Conservation (phyloP, 2,113 vertebrate species). For the Scartelaos histophorus region DNA sequence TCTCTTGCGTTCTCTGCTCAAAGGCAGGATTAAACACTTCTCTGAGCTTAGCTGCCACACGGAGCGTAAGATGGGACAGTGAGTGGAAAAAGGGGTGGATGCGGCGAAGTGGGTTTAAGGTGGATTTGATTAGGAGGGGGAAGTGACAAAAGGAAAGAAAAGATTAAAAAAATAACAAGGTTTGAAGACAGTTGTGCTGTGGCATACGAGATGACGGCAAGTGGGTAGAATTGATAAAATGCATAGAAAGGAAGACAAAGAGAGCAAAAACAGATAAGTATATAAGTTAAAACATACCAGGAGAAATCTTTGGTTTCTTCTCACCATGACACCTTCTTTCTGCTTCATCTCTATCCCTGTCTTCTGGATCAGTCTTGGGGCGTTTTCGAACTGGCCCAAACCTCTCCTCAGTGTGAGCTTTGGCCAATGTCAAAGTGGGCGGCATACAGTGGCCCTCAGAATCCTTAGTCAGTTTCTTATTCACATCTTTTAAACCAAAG, state of each 20-base stretch:
- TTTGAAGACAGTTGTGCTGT: slow-evolving; percentile 26
- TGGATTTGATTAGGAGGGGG: slow-evolving; percentile 59
- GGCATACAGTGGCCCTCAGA: slow-evolving; percentile 45
- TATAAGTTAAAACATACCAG: slow-evolving; percentile 47
- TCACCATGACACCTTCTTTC: slow-evolving; percentile 50
- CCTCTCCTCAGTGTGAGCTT: slow-evolving; percentile 58
- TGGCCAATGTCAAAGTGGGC: slow-evolving; percentile 41
- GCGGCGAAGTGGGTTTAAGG: slow-evolving; percentile 48
- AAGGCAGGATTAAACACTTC: slow-evolving; percentile 76
- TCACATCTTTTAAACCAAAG: slow-evolving; percentile 35
- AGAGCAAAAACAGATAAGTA: background rate
- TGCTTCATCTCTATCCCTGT: slow-evolving; percentile 53
- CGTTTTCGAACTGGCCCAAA: slow-evolving; percentile 82
- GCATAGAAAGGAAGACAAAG: slow-evolving; percentile 14
- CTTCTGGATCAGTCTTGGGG: slow-evolving; percentile 74
- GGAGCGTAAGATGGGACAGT: slow-evolving; percentile 65
- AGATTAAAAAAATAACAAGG: slow-evolving; percentile 18
- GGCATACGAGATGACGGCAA: slow-evolving; percentile 13
- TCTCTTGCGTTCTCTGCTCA: slow-evolving; percentile 60
- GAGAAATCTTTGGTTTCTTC: slow-evolving; percentile 56
- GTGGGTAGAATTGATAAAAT: slow-evolving; percentile 22
- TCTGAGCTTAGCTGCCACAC: slow-evolving; percentile 69
- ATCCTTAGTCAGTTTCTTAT: slow-evolving; percentile 43
- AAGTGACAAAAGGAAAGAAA: slow-evolving; percentile 29
- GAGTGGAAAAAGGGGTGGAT: slow-evolving; percentile 23